Evolutionary conservation across 2,797 vertebrate genomes (phyloP).

Genomic region (Cuculus canorus): DNA sequence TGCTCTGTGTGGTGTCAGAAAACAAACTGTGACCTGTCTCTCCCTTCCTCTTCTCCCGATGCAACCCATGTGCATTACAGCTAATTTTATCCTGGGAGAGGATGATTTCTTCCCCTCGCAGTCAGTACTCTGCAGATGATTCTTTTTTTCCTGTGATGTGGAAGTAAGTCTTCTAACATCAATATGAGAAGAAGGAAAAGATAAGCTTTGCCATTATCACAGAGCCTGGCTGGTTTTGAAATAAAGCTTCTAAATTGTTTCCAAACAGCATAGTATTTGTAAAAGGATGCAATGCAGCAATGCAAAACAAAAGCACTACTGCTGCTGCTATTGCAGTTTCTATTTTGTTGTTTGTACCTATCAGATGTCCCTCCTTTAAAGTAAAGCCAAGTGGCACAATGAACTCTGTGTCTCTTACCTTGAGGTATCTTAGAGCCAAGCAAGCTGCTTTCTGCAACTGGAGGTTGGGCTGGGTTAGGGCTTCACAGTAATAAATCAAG

Average conservation of each 20-base stretch:
- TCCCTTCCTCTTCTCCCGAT: background rate
- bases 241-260: background rate
- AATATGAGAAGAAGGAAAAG: background rate
- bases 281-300: background rate
- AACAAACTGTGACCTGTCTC: background rate
- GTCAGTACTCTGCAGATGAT: background rate
- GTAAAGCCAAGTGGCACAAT: background rate
- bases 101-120: background rate
- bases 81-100: background rate
- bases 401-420: conserved; percentile 79
- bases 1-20: background rate
- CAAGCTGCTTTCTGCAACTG: conserved; percentile 91
- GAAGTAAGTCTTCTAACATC: background rate
- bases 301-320: background rate
- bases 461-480: conserved; percentile 86
- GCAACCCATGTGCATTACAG: background rate
- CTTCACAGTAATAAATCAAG: conserved; percentile 91
- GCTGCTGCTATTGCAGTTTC: background rate
- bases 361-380: background rate
- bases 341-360: background rate
- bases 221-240: background rate
- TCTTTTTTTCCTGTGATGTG: background rate
- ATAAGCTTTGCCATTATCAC: background rate
- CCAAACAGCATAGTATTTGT: background rate
- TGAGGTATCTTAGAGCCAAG: conserved; percentile 89